These are phyloP conservation scores for Microtus pennsylvanicus DNA, from an alignment of 2,113 vertebrate species.

Conservation along the genomic window DNA sequence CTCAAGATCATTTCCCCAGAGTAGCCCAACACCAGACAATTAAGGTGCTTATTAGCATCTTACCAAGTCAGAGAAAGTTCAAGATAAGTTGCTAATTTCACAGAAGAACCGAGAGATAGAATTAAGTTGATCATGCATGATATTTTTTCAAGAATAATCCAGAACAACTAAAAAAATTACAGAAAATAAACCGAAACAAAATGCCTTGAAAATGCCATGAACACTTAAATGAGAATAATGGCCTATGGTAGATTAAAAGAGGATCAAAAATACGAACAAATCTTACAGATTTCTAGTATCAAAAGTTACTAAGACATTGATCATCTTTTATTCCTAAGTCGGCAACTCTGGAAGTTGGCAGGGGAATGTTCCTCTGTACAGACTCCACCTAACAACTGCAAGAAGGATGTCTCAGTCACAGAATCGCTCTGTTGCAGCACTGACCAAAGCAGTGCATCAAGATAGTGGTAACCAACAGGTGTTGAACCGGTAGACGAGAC, in stretches of 20 bases:
- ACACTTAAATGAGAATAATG: not conserved
- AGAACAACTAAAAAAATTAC: constrained; percentile 4
- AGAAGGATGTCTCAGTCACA: not conserved
- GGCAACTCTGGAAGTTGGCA: constrained; percentile 38
- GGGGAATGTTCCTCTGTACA: constrained; percentile 30
- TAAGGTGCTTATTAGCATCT: constrained; percentile 21
- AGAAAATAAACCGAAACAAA: not conserved
- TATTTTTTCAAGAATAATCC: constrained; percentile 62
- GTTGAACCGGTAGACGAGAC: constrained; percentile 2
- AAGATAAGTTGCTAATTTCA: constrained; percentile 61
- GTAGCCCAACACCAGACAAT: constrained; percentile 33
- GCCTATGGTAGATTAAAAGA: not conserved
- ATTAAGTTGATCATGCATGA: constrained; percentile 20
- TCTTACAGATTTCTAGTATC: constrained; percentile 1
- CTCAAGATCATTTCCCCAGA: constrained; percentile 47
- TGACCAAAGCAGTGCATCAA: constrained; percentile 33
- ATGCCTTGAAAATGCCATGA: not conserved
- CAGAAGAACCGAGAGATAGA: constrained; percentile 18
- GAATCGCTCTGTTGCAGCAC: not conserved
- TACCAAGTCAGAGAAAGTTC: not conserved
- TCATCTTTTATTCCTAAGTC: constrained; percentile 1
- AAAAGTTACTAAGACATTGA: constrained; percentile 12
- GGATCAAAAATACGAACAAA: constrained; percentile 28
- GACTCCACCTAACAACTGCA: not conserved
- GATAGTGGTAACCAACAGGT: not conserved